Evolutionary conservation across 2,888 invertebrate species (phyloP).

Genomic region (Archaeoteleia sp.): DNA sequence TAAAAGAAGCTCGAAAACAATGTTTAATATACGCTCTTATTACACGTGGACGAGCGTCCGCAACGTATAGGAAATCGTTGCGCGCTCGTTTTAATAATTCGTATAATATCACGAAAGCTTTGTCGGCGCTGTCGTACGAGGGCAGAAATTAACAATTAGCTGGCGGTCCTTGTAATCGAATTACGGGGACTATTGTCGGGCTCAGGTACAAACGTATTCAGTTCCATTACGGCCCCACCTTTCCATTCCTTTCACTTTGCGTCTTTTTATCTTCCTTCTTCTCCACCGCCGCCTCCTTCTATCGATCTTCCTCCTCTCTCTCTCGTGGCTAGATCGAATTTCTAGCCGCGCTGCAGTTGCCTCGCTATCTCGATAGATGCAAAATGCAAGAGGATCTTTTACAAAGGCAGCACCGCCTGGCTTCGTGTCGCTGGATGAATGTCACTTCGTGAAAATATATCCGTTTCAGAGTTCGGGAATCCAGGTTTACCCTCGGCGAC

Average conservation of each 20-base stretch:
- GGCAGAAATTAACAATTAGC: constrained; percentile 75
- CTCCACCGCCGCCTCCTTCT: constrained; percentile 37
- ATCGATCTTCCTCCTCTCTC: constrained; percentile 52
- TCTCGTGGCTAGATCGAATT: constrained; percentile 72
- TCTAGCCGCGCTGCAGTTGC: constrained; percentile 63
- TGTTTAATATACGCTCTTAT: constrained; percentile 50
- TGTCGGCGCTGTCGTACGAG: constrained; percentile 65
- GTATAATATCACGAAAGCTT: constrained; percentile 62
- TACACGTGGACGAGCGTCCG: constrained; percentile 37
- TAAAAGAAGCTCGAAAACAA: constrained; percentile 39
- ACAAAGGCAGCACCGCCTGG: constrained; percentile 68
- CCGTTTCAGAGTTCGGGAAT: constrained; percentile 69
- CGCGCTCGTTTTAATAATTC: constrained; percentile 69
- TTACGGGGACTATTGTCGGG: constrained; percentile 73
- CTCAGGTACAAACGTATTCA: constrained; percentile 74
- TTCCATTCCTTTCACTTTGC: constrained; percentile 55
- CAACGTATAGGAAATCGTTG: constrained; percentile 47
- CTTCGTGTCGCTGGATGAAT: constrained; percentile 60
- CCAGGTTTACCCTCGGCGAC: constrained; percentile 29
- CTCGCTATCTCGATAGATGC: constrained; percentile 62
- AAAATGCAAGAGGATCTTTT: constrained; percentile 73
- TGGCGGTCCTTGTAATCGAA: constrained; percentile 75
- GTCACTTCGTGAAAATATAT: constrained; percentile 73
- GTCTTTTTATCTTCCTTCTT: constrained; percentile 51
- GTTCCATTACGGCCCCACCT: constrained; percentile 62